Evolutionary conservation across 2,888 invertebrate species (phyloP), one percentile per base, ranked within the genome.

Genomic region (Branchellion lobata): DNA sequence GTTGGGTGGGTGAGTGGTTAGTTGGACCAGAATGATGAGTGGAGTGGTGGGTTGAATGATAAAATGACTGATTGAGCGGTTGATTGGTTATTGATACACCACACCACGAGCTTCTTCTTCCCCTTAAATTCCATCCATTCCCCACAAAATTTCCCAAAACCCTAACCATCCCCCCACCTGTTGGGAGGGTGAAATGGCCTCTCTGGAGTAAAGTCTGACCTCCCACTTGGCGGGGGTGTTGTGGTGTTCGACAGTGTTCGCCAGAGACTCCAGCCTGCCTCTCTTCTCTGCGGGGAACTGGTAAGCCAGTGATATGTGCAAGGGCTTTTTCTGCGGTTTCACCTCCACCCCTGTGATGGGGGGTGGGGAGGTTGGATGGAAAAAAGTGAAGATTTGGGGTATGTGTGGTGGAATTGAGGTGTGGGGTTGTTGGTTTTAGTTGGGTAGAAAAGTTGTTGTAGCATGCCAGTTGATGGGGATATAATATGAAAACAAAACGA

Each of bases 271-370:
- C 75, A 95, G 89, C 78, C 90, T 88, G 81, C 92, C 91, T 85
- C 91, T 94, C 78, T 92, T 91, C 29, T 90, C 89, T 84, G 90
- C 90, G 21, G 92, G 91, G 87, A 95, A 95, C 88, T 94, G 93
- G 89, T 95, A 95, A 27, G 94, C 94, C 85, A 95, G 89, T 8
- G 94, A 94, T 84, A 95, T 90, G 88, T 95, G 95, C 78, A 95
- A 89, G 14, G 93, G 93, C 87, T 94, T 94, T 78, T 92, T 92
- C 86, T 93, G 92, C 0, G 93, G 92, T 86, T 94, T 93, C 65
- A 87, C 84, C 11, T 82, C 82, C 18, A 87, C 83, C 27, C 86
- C 86, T 84, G 61, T 11, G n/a, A 33, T n/a, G 24, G 53, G 14
- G 40, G 14, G n/a, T n/a, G n/a, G n/a, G n/a, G n/a, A n/a, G n/a